Percentiles rank a stretch among this genome's conserved stretches.
phyloP scores from a whole-genome alignment of 2,113 vertebrate genomes.

The Rhegmatorhina hoffmannsi region DNA sequence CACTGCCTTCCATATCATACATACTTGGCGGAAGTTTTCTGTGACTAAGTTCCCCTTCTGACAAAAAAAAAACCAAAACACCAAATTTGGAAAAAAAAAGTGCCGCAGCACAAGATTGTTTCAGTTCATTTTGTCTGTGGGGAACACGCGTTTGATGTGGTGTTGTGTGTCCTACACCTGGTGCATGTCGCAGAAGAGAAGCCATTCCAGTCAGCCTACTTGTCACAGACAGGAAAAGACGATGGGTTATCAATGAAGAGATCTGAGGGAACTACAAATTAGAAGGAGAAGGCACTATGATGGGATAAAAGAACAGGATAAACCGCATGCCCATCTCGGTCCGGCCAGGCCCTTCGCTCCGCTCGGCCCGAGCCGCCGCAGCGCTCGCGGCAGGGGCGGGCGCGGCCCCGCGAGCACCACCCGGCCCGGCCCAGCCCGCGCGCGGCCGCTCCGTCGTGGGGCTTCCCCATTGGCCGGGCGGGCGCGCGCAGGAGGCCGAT shows the following conservation, averaged over 20 bases:
- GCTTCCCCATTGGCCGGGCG: too few relatives aligned
- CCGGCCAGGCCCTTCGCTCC: too few relatives aligned
- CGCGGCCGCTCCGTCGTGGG: too few relatives aligned
- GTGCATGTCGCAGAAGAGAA: background rate
- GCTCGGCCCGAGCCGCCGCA: too few relatives aligned
- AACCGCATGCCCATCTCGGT: too few relatives aligned
- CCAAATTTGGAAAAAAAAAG: rapidly evolving
- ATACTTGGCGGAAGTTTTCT: rapidly evolving
- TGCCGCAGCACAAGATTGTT: background rate
- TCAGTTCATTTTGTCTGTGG: background rate
- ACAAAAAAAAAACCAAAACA: background rate
- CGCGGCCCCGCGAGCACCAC: too few relatives aligned
- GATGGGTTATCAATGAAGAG: rapidly evolving
- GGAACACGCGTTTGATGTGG: background rate
- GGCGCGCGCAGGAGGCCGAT: too few relatives aligned
- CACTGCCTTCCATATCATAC: background rate
- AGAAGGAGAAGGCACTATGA: too few relatives aligned
- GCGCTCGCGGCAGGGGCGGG: too few relatives aligned
- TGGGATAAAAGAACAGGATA: too few relatives aligned
- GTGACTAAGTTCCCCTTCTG: background rate
- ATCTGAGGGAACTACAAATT: rapidly evolving
- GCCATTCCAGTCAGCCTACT: too few relatives aligned
- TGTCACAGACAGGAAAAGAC: background rate
- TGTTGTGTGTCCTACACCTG: background rate
- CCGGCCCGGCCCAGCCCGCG: too few relatives aligned